Evolutionary conservation across 2,888 invertebrate species (phyloP).

Genomic region (Thecophora atra): DNA sequence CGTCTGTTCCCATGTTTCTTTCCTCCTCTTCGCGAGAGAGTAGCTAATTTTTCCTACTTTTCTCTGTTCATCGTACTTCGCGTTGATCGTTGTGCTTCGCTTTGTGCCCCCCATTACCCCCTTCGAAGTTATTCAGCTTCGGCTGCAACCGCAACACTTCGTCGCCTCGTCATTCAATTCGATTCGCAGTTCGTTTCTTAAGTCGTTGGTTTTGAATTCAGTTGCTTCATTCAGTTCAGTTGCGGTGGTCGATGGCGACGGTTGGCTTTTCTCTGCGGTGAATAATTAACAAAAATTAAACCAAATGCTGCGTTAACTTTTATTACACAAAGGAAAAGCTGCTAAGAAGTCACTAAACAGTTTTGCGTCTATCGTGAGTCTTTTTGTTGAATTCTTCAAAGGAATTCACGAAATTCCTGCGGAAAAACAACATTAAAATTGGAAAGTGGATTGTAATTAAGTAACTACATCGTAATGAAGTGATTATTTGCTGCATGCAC

Average conservation of each 20-base stretch:
- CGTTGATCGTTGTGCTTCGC: background rate
- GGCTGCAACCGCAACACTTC: background rate
- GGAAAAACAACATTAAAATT: background rate
- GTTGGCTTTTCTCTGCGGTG: constrained; percentile 45
- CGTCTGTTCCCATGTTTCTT: background rate
- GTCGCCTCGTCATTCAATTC: background rate
- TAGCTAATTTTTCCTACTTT: background rate
- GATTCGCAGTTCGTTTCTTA: constrained; percentile 48
- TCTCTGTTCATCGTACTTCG: background rate
- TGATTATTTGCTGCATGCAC: background rate
- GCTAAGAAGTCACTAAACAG: background rate
- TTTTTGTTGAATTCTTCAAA: no score
- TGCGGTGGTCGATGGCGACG: constrained; percentile 50
- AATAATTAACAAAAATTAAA: background rate
- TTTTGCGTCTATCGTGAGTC: no score
- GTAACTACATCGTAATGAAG: background rate
- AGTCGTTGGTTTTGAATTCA: constrained; percentile 50
- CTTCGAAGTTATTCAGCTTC: background rate
- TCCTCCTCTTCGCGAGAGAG: background rate
- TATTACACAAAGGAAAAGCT: background rate
- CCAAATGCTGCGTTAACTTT: no score
- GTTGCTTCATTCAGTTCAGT: constrained; percentile 48
- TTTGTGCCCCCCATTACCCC: background rate
- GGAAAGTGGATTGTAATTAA: background rate
- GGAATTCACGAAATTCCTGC: background rate